Evolutionary conservation across 2,888 invertebrate genomes (phyloP).

Genomic region (Orthonevra nobilis): DNA sequence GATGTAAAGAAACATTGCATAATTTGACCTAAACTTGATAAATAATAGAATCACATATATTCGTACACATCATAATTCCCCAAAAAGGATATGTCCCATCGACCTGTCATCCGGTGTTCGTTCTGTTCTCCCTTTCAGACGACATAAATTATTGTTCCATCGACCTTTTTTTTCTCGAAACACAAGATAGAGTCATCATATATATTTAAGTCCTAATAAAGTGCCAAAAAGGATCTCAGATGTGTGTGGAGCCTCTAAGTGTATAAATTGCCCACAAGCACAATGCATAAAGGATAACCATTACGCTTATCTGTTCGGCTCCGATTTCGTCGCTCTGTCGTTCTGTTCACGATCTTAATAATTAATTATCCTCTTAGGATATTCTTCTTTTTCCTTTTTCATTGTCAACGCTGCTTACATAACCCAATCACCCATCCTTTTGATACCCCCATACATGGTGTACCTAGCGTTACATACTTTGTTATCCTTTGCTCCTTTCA

Average conservation of each 20-base stretch:
- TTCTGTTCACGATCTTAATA: slow-evolving; percentile 68
- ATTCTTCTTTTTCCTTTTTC: slow-evolving; percentile 15
- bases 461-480: slow-evolving; percentile 32
- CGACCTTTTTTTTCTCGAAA: slow-evolving; percentile 12
- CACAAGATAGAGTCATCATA: slow-evolving; percentile 32
- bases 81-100: too few species aligned
- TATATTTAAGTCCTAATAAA: slow-evolving; percentile 29
- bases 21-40: too few species aligned
- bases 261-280: slow-evolving; percentile 60
- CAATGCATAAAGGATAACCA: slow-evolving; percentile 51
- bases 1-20: too few species aligned
- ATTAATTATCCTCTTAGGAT: slow-evolving; percentile 68
- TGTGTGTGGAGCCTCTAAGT: slow-evolving; percentile 23
- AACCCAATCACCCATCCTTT: slow-evolving; percentile 35
- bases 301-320: slow-evolving; percentile 44
- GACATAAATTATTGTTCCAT: slow-evolving; percentile 27
- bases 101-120: too few species aligned
- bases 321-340: slow-evolving; percentile 20
- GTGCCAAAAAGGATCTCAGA: slow-evolving; percentile 48
- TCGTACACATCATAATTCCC: too few species aligned
- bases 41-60: too few species aligned
- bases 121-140: background rate
- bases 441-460: background rate
- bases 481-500: slow-evolving; percentile 35
- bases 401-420: slow-evolving; percentile 8